These are phyloP conservation scores for Lipotes vexillifer DNA, from an alignment of 2,113 vertebrate species.

Conservation along the genomic window DNA sequence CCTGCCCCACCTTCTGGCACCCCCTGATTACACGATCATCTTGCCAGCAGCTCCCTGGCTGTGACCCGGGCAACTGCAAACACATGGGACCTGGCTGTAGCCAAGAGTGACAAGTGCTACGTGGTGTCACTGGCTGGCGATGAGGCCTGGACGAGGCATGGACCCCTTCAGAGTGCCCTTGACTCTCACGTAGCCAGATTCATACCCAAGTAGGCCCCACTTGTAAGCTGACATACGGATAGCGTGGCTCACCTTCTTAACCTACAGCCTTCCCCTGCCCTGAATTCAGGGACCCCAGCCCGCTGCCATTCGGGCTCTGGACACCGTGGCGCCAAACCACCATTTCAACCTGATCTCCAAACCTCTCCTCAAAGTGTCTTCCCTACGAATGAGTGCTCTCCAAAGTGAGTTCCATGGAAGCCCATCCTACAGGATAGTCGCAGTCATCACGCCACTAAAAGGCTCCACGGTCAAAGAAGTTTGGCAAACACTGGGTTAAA, in stretches of 20 bases:
- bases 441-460: rapidly evolving
- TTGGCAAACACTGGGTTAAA: background rate
- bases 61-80: background rate
- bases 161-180: background rate
- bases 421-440: rapidly evolving
- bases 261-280: background rate
- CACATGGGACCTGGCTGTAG: background rate
- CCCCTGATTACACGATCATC: background rate
- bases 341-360: background rate
- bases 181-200: background rate
- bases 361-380: background rate
- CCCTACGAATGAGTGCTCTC: rapidly evolving
- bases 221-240: background rate
- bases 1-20: background rate
- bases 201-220: background rate
- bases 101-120: background rate
- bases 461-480: rapidly evolving
- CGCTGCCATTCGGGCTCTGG: background rate
- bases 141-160: background rate
- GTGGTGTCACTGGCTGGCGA: background rate
- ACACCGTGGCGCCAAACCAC: background rate
- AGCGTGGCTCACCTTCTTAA: background rate
- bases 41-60: background rate
- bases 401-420: background rate
- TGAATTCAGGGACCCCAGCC: too few relatives aligned